These are phyloP conservation scores for Drosophila aldrichi DNA, from an alignment of 2,888 invertebrate species.

Conservation along the genomic window DNA sequence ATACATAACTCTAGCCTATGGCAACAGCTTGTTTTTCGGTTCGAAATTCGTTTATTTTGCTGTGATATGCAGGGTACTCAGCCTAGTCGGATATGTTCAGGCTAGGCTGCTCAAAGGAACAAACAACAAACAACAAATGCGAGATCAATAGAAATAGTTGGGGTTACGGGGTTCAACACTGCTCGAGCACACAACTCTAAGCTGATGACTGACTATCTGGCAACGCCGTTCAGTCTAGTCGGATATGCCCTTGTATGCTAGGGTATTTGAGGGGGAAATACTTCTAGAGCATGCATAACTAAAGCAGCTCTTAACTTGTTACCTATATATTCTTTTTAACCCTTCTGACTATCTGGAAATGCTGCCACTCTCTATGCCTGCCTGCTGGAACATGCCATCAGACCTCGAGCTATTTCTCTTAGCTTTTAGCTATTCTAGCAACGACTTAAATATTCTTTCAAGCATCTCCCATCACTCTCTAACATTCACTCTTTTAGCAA, in stretches of 20 bases:
- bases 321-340: background rate
- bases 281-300: constrained; percentile 13
- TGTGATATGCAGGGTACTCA: constrained; percentile 53
- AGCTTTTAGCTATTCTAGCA: too few relatives aligned
- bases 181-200: constrained; percentile 9
- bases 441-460: too few relatives aligned
- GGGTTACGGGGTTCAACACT: constrained; percentile 16
- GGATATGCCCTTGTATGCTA: constrained; percentile 1
- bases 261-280: constrained; percentile 15
- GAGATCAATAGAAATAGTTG: constrained; percentile 39
- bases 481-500: background rate
- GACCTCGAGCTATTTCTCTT: too few relatives aligned
- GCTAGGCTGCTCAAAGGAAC: constrained; percentile 38
- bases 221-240: background rate
- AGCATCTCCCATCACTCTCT: too few relatives aligned
- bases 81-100: constrained; percentile 6
- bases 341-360: background rate
- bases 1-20: constrained; percentile 23
- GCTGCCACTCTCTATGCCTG: background rate
- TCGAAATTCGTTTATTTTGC: constrained; percentile 20
- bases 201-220: background rate
- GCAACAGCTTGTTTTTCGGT: constrained; percentile 3
- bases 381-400: background rate
- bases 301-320: background rate
- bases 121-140: constrained; percentile 53